Evolutionary conservation across 2,797 vertebrate species (phyloP), one percentile per base, ranked within the genome.

Genomic region (Rhabdophis nuchalis): DNA sequence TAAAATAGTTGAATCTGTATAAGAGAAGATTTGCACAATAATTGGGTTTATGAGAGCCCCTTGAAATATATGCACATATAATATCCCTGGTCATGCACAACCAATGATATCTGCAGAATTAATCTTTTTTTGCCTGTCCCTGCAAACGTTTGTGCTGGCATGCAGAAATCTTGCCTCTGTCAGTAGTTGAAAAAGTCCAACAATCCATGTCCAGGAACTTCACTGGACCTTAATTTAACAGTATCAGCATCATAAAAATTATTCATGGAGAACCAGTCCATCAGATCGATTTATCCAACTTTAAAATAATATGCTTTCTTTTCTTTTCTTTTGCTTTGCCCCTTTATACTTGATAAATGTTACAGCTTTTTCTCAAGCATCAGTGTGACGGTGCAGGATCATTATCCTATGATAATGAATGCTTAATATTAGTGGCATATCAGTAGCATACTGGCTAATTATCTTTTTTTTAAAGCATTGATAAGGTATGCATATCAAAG

Each of bases 351-450:
- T 57, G n/a, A 54, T 96, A 93, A 96, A 93, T 90, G 87, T 94
- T 90, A 77, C 60, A 20, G 89, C 92, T 96, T 95, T 87, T 86
- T 92, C 93, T 87, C 58, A 91, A 90, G 6, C 85, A 72, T 93
- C 52, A 91, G 93, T 89, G 87, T 46, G 94, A 68, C 85, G 93
- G 93, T 95, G 95, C 90, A 92, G 92, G 86, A 91, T 25, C 54
- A 92, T 92, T 96, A 95, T 86, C 61, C 92, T 92, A 91, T 91
- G 86, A 89, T 90, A 96, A 92, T 93, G 91, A 90, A 91, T 95
- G 88, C 93, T 94, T 95, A 95, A 96, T 91, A 96, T 94, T 56
- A 94, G n/a, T 95, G 93, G 57, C 56, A 90, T 88, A 92, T 93
- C 46, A 94, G 52, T 95, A 94, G 41, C 64, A 93, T 61, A 92